Evolutionary conservation across 2,113 vertebrate genomes (phyloP).

Genomic region (Loxodonta africana): DNA sequence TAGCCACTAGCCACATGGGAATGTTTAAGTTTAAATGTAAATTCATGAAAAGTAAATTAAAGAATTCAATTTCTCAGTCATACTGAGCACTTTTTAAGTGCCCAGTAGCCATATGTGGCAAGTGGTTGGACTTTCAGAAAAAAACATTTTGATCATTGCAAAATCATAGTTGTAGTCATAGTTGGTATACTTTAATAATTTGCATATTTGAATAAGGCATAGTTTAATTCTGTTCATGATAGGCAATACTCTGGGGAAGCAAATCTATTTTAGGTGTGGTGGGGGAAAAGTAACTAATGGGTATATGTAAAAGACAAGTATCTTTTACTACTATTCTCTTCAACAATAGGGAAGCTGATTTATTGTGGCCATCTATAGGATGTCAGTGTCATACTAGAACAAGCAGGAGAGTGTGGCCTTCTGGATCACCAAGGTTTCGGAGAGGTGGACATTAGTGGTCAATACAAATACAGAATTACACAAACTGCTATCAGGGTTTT

Average conservation of each 20-base stretch:
- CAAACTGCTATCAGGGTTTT: not conserved
- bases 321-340: not conserved
- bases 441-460: not conserved
- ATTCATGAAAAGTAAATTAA: conserved; percentile 5
- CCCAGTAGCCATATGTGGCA: not conserved
- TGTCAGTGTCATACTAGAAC: not conserved
- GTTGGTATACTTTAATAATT: not conserved
- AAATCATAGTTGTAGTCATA: not conserved
- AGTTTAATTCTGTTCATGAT: conserved; percentile 25
- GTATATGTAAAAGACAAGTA: not conserved
- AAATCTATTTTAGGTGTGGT: not conserved
- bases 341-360: not conserved
- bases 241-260: not conserved
- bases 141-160: not conserved
- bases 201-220: not conserved
- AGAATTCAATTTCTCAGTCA: not conserved
- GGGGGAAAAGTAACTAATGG: not conserved
- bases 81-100: not conserved
- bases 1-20: not conserved
- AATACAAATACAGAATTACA: not conserved
- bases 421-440: not conserved
- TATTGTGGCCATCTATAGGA: not conserved
- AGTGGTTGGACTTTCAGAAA: not conserved
- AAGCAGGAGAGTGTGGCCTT: not conserved
- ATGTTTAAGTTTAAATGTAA: conserved; percentile 45